Evolutionary conservation across 1,140 invertebrate species (phyloP).

Genomic region (Andrena cerasifolii): DNA sequence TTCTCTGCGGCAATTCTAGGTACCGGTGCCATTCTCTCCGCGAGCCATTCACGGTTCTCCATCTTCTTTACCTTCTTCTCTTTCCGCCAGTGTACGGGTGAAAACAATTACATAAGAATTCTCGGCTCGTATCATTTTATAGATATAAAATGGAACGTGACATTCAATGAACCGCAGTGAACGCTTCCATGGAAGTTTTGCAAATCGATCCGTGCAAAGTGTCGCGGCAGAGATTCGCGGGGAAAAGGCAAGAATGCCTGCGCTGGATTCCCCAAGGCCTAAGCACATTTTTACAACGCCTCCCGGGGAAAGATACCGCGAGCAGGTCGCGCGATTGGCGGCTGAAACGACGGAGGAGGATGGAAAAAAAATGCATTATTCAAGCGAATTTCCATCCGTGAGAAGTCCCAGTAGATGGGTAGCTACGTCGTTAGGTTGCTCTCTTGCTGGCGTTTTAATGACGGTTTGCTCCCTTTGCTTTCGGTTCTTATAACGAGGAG

Average conservation of each 20-base stretch:
- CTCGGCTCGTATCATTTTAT: not conserved
- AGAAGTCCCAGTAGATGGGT: conserved; percentile 75
- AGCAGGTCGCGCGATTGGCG: conserved; percentile 29
- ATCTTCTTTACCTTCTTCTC: conserved; percentile 11
- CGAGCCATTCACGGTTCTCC: conserved; percentile 13
- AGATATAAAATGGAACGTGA: not conserved
- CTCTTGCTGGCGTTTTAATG: conserved; percentile 79
- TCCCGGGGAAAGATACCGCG: not conserved
- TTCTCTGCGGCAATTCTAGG: conserved; percentile 41
- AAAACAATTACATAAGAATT: conserved; percentile 5
- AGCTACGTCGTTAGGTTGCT: conserved; percentile 79
- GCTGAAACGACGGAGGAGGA: conserved; percentile 64
- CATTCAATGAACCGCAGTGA: not conserved
- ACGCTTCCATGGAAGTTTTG: no score
- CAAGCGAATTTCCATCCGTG: conserved; percentile 79
- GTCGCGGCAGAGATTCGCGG: not conserved
- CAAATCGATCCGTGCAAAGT: no score
- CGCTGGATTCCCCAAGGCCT: no score
- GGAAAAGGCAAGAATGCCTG: not conserved
- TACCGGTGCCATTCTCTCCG: conserved; percentile 48
- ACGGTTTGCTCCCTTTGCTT: conserved; percentile 78
- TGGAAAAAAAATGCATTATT: conserved; percentile 80
- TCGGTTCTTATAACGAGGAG: conserved; percentile 74
- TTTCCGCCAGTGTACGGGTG: not conserved
- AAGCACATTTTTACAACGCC: not conserved